Evolutionary conservation across 1,140 invertebrate genomes (phyloP), one percentile per base, ranked within the genome.

Genomic region (Drosophila serrata): DNA sequence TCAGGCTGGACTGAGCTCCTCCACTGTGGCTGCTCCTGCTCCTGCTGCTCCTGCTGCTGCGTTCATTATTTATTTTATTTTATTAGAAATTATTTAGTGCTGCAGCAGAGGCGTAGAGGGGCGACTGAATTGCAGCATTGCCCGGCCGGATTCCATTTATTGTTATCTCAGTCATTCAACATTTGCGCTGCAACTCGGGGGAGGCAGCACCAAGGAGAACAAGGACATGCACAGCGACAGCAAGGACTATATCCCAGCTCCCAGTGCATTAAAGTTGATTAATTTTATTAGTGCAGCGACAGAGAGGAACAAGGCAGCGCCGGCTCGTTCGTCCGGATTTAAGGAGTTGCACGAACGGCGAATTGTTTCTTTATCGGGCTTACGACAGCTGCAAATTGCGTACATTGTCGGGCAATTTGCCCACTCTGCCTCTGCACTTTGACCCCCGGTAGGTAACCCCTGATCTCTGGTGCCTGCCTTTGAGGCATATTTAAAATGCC

Each of bases 61-160:
- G n/a, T n/a, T n/a, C n/a, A 90, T 90, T 90, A 90, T 90, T 90
- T 90, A 90, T 90, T 90, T 90, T 90, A 90, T 90, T 90, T 90
- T 90, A 90, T 90, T 90, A 90, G 85, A 90, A 90, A 90, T 90
- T 90, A 90, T 90, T 90, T 90, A 90, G 86, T 81, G 78, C 78
- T 62, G 75, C 86, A 61, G 63, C 77, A 45, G 42, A 49, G 24
- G 15, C 33, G 9, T 24, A 53, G 53, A 17, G 48, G 19, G 35
- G 69, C 24, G 55, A 4, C 27, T 1, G n/a, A n/a, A n/a, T n/a
- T 53, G 51, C 64, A 53, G 70, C 70, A 55, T 74, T 70, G 74
- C 68, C 69, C 53, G 65, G 62, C 75, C 63, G 84, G 82, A 87
- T 80, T 87, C 84, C 75, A 77, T 84, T 88, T 88, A 87, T 87